Conservation (phyloP, 2,888 invertebrate species). For the Bellardia pandia region DNA sequence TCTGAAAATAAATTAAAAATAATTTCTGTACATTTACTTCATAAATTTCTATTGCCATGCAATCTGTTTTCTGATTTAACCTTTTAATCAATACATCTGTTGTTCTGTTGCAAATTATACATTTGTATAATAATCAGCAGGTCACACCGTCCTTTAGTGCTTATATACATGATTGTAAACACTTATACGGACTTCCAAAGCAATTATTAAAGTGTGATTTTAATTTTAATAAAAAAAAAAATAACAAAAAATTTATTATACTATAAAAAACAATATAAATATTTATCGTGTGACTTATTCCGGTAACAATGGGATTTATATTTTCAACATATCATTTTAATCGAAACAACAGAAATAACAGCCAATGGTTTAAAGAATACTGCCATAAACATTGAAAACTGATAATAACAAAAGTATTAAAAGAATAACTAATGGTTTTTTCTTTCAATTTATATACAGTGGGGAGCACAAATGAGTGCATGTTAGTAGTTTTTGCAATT, state of each 20-base stretch:
- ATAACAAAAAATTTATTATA: not conserved
- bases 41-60: not conserved
- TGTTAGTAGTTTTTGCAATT: not conserved
- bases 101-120: not conserved
- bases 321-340: not conserved
- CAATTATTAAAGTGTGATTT: not conserved
- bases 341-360: not conserved
- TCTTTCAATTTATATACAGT: not conserved
- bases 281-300: slow-evolving; percentile 22
- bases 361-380: not conserved
- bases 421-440: not conserved
- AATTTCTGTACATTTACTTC: not conserved
- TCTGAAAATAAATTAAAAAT: not conserved
- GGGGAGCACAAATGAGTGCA: not conserved
- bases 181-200: slow-evolving; percentile 23
- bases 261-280: slow-evolving; percentile 14
- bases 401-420: not conserved
- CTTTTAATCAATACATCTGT: slow-evolving; percentile 21
- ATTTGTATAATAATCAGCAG: slow-evolving; percentile 6
- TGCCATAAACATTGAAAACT: slow-evolving; percentile 6
- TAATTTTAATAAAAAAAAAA: not conserved
- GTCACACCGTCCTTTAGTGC: not conserved
- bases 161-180: slow-evolving; percentile 19
- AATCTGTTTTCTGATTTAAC: not conserved
- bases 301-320: slow-evolving; percentile 8